Evolutionary conservation across 2,797 vertebrate genomes (phyloP).

Genomic region (Vireo griseus): DNA sequence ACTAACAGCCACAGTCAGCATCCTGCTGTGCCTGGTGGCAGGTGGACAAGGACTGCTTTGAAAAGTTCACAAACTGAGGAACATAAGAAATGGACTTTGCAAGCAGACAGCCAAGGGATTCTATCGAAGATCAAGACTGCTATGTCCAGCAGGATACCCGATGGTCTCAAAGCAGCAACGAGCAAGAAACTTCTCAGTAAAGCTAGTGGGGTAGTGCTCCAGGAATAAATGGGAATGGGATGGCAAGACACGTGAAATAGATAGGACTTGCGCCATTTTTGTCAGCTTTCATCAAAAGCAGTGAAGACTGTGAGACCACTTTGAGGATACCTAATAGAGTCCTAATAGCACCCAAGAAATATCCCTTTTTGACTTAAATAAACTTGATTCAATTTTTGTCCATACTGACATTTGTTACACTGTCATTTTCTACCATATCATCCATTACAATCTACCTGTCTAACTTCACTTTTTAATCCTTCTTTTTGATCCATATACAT

Average conservation of each 20-base stretch:
- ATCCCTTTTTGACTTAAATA: background rate
- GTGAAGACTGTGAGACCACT: background rate
- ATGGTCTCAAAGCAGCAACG: background rate
- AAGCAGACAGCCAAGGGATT: background rate
- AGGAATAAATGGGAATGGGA: background rate
- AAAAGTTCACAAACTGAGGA: background rate
- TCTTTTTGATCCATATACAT: background rate
- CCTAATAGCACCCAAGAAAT: background rate
- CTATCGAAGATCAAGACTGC: background rate
- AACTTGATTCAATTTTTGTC: background rate
- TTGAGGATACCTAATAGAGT: background rate
- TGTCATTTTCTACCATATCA: background rate
- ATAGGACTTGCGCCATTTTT: background rate
- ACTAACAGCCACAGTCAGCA: background rate
- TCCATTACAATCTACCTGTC: background rate
- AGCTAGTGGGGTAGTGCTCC: background rate
- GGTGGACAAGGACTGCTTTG: background rate
- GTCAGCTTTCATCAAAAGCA: background rate
- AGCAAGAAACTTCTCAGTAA: background rate
- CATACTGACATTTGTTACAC: background rate
- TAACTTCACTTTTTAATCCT: background rate
- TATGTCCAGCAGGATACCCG: background rate
- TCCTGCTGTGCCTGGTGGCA: background rate
- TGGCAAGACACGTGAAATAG: background rate
- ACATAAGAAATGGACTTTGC: fast-evolving